Base-by-base conservation (phyloP, 2,888 invertebrate species). In the Apodemia zela region DNA sequence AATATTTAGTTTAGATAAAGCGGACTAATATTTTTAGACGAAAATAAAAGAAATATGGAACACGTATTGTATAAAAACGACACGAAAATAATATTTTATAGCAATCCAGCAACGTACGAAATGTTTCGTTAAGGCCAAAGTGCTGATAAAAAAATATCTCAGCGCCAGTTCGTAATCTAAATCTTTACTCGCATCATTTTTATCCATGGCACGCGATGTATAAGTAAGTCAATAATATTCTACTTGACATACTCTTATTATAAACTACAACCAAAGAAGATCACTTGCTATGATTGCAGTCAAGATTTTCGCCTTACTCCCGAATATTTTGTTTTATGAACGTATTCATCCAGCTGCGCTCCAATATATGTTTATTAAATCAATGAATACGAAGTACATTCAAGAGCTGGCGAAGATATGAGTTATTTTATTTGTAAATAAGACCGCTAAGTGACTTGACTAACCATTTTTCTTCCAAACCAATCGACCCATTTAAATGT, bases 11-110 rank as follows among this genome's bases (percentile, higher is more conserved):
- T 68, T 69, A 66, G 38, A 38, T 38, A 71, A 73, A 69, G 72
- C 73, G 71, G 70, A 70, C 71, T 72, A 74, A 75, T 78, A 74
- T 77, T 78, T 82, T 79, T 73, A 73, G 71, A 75, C 72, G 70
- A 70, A 73, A 77, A 74, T 75, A 79, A 75, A 81, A 76, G 69
- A 73, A 73, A 72, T 73, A 68, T 72, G 69, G 51, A 75, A 72
- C 75, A 76, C 74, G 75, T 78, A 78, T 49, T 63, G 61, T 62
- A 62, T 38, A 21, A 42, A 61, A 62, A 57, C 42, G 57, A 57
- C 35, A 25, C n/a, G 57, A 38, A 57, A 25, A 45, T 21, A 54
- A 51, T n/a, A 18, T 51, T 54, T 54, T 35, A 59, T 35, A n/a
- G 58, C 58, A 59, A 59, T 59, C 5, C 8, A 38, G 11, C 38